Base-by-base conservation (phyloP, 2,797 vertebrate species). In the Urophycis tenuis region DNA sequence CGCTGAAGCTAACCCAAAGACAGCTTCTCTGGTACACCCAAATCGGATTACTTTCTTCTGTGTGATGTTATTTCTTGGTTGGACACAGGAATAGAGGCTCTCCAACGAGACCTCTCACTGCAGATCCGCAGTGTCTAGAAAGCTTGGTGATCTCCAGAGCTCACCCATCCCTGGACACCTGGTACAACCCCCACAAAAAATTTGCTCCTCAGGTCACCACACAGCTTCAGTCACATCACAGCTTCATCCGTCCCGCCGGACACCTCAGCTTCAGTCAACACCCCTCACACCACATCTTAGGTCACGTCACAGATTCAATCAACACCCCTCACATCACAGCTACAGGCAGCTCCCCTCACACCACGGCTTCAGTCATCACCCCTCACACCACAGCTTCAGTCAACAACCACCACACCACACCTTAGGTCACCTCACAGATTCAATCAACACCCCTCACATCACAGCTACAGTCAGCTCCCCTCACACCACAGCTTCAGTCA, bases 1-100 rank as follows among this genome's bases (percentile, higher is more conserved):
- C 71, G 75, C 45, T 73, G 64, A 84, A 64, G 45, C 19, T 49
- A 29, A 81, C 78, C 39, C 60, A 45, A 25, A 60, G 53, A 60
- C 53, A 9, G 53, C 53, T 25, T 25, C 53, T 60, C 22, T 60
- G 53, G 53, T 60, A 9, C 12, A 82, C 53, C 25, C 19, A 86
- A 10, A 25, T 19, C n/a, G 53, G 53, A 84, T 90, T 25, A n/a
- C n/a, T 1, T 25, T 53, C 45, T 22, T 41, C 39, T 7, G 17
- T 53, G 22, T 53, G 45, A 19, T 53, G 39, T 53, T 53, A 22
- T 53, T 19, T 22, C 4, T 19, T 12, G 5, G 45, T 53, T 53
- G 39, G 39, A 41, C 39, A 41, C 39, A 41, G 39, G 39, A 41
- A 15, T 17, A 41, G 39, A 41, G 45, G 45, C 45, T 53, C 6